phyloP scores from a whole-genome alignment of 2,888 invertebrate species.

The Nesidiocoris tenuis region DNA sequence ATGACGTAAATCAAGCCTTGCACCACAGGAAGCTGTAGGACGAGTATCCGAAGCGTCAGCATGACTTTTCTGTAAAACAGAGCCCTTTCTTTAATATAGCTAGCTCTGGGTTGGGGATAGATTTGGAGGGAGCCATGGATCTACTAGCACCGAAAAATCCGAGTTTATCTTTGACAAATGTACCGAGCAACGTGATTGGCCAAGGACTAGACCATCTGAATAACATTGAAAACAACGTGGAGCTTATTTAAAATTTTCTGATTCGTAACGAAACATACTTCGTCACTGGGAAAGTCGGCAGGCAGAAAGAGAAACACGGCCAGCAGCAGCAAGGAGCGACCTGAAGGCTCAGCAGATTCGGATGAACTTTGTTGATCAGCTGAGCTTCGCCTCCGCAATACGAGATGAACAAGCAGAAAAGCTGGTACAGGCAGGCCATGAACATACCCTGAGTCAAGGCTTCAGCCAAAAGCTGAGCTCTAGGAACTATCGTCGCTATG shows the following conservation, averaged over 20 bases:
- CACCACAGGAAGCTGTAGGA: conserved; percentile 69
- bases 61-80: conserved; percentile 59
- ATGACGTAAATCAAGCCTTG: conserved; percentile 65
- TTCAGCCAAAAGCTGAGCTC: conserved; percentile 67
- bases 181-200: no score
- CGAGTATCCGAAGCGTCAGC: conserved; percentile 60
- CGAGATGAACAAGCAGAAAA: conserved; percentile 66
- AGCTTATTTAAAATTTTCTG: no score
- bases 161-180: no score
- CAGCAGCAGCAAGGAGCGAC: conserved; percentile 73
- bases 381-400: conserved; percentile 65
- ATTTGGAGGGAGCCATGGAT: no score
- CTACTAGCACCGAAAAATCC: no score
- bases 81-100: not conserved
- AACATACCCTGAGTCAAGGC: conserved; percentile 68
- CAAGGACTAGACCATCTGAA: no score
- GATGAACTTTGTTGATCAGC: conserved; percentile 61
- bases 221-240: no score
- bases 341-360: conserved; percentile 61
- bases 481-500: conserved; percentile 62
- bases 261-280: no score
- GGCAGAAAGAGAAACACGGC: conserved; percentile 62
- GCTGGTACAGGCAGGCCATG: conserved; percentile 68
- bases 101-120: no score
- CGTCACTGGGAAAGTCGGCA: conserved; percentile 61